A percentile compares a stretch with the other conserved stretches of the same genome.
These are phyloP conservation scores for Lophura nycthemera DNA, from an alignment of 2,113 vertebrate genomes.

Conservation along the genomic window DNA sequence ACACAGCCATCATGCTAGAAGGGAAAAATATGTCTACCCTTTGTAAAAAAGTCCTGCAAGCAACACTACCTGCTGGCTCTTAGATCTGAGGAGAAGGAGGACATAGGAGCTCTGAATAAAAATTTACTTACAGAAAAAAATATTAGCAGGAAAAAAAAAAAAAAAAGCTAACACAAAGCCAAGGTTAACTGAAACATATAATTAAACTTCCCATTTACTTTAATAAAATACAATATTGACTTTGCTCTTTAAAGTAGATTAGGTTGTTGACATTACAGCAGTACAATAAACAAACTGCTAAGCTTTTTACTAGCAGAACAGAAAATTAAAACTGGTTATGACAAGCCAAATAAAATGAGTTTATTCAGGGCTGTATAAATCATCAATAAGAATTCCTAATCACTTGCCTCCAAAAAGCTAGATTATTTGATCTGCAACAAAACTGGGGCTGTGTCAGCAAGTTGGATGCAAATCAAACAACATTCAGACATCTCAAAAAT, in stretches of 20 bases:
- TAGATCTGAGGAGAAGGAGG: neutral
- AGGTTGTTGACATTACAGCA: constrained; percentile 60
- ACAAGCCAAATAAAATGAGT: constrained; percentile 63
- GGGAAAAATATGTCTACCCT: neutral
- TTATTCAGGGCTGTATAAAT: constrained; percentile 62
- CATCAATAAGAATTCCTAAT: constrained; percentile 66
- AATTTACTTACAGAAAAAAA: constrained; percentile 62
- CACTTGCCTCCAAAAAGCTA: constrained; percentile 42
- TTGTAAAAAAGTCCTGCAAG: neutral
- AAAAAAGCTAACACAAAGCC: constrained; percentile 43
- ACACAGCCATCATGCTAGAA: neutral
- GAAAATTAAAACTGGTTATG: constrained; percentile 68
- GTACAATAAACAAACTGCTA: constrained; percentile 59
- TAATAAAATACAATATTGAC: constrained; percentile 72
- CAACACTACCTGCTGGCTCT: neutral
- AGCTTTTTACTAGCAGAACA: constrained; percentile 65
- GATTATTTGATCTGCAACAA: constrained; percentile 67
- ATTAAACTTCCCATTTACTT: constrained; percentile 73
- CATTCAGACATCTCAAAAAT: constrained; percentile 59
- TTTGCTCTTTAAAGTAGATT: constrained; percentile 74
- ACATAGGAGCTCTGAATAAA: constrained; percentile 27
- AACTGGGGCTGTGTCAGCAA: constrained; percentile 65
- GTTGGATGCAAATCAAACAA: constrained; percentile 57
- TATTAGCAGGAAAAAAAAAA: neutral
- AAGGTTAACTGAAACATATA: constrained; percentile 73